Evolutionary conservation across 2,113 vertebrate species (phyloP).

Genomic region (Macrotis lagotis): DNA sequence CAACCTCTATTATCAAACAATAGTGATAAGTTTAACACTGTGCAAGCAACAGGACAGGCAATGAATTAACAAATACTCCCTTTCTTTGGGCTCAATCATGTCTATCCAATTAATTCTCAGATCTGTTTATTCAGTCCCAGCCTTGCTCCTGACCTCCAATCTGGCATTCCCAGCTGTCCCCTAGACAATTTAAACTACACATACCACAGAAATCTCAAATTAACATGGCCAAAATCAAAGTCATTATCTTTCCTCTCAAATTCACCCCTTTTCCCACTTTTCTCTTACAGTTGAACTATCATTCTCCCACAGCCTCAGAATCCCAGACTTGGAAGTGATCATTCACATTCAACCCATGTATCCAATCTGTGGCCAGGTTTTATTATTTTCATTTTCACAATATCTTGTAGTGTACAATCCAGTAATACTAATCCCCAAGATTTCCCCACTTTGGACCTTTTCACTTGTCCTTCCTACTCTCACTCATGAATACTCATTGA

Average conservation of each 20-base stretch:
- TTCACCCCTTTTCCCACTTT: neutral
- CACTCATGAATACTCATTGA: neutral
- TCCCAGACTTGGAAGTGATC: neutral
- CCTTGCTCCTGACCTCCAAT: neutral
- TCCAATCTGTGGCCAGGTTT: neutral
- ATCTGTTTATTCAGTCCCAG: neutral
- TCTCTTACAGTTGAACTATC: neutral
- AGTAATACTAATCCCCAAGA: neutral
- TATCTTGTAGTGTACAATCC: neutral
- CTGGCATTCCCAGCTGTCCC: neutral
- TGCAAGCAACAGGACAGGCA: neutral
- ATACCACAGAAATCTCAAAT: neutral
- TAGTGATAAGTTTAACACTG: neutral
- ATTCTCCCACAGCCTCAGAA: neutral
- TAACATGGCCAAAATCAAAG: neutral
- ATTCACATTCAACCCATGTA: neutral
- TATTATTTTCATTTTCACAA: neutral
- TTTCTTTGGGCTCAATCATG: neutral
- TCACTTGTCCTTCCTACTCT: neutral
- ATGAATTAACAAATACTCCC: neutral
- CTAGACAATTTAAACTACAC: neutral
- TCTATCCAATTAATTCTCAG: neutral
- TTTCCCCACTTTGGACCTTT: neutral
- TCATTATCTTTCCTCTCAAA: neutral
- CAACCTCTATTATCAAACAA: neutral